Evolutionary conservation across 2,113 vertebrate species (phyloP).

Genomic region (Blennius ocellaris): DNA sequence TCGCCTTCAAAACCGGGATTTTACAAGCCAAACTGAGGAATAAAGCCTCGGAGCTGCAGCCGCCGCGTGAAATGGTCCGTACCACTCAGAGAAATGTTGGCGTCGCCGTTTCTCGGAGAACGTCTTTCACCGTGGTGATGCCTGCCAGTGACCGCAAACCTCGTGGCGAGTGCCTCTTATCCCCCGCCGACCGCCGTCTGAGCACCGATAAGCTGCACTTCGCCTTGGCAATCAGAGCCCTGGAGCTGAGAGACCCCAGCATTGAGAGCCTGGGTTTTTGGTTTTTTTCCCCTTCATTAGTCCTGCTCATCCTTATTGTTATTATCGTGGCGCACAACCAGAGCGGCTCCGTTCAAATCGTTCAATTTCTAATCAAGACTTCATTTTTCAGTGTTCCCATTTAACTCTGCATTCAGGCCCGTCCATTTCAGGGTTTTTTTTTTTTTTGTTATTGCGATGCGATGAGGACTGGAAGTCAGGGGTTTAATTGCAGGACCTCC

Average conservation of each 20-base stretch:
- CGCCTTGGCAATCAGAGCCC: constrained; percentile 26
- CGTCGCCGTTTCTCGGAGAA: neutral
- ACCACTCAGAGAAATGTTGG: neutral
- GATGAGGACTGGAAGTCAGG: constrained; percentile 21
- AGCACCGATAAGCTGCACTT: constrained; percentile 13
- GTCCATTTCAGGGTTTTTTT: neutral
- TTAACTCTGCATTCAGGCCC: constrained; percentile 31
- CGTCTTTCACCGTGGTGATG: constrained; percentile 29
- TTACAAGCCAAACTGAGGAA: constrained; percentile 17
- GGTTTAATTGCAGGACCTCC: constrained; percentile 37
- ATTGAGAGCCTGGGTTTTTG: constrained; percentile 31
- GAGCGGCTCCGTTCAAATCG: neutral
- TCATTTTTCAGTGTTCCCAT: neutral
- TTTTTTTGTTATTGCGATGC: constrained; percentile 21
- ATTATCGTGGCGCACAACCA: neutral
- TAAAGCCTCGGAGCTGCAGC: neutral
- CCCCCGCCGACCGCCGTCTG: constrained; percentile 12
- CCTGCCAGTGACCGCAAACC: neutral
- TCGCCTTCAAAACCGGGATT: constrained; percentile 38
- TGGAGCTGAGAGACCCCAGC: constrained; percentile 1
- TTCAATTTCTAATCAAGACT: constrained; percentile 8
- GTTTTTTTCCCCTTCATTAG: neutral
- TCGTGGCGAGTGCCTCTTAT: constrained; percentile 35
- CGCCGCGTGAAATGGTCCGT: constrained; percentile 16
- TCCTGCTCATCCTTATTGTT: neutral